Evolutionary conservation across 37 sponge, comb jelly and placozoan genomes (phyloP).

Genomic region (Chondrilla cf. caribensis): DNA sequence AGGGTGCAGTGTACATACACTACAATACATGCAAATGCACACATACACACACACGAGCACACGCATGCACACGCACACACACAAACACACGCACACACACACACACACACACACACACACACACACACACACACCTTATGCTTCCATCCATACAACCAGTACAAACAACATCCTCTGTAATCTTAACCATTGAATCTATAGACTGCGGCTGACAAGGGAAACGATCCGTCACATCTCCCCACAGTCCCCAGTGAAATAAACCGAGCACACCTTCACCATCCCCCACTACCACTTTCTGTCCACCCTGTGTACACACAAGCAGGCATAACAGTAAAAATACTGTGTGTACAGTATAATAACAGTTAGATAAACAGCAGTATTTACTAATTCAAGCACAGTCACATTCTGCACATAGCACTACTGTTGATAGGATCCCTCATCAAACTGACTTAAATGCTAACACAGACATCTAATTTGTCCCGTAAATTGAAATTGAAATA

Average conservation of each 20-base stretch:
- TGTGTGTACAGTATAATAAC: too few species aligned
- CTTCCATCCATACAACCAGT: conserved; percentile 88
- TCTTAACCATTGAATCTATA: conserved; percentile 55
- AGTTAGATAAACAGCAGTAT: background rate
- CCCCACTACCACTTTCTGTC: conserved; percentile 85
- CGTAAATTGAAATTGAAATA: background rate
- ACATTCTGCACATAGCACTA: too few species aligned
- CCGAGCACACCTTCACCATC: conserved; percentile 82
- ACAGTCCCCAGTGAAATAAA: conserved; percentile 84
- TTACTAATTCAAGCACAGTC: background rate
- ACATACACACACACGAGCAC: background rate
- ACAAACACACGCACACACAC: conserved; percentile 1
- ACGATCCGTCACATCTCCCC: conserved; percentile 89
- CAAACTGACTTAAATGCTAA: too few species aligned
- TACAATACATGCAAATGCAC: background rate
- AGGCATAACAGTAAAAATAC: too few species aligned
- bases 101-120: conserved; percentile 25
- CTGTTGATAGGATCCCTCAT: too few species aligned
- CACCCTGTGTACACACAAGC: conserved; percentile 40
- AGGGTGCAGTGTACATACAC: too few species aligned
- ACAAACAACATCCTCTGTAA: conserved; percentile 64
- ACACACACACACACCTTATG: conserved; percentile 52
- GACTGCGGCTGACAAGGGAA: conserved; percentile 61
- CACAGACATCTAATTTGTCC: too few species aligned
- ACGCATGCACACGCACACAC: conserved; percentile 7